Conservation (phyloP, 2,888 invertebrate species). For the Mesodorylaimus sp. region DNA sequence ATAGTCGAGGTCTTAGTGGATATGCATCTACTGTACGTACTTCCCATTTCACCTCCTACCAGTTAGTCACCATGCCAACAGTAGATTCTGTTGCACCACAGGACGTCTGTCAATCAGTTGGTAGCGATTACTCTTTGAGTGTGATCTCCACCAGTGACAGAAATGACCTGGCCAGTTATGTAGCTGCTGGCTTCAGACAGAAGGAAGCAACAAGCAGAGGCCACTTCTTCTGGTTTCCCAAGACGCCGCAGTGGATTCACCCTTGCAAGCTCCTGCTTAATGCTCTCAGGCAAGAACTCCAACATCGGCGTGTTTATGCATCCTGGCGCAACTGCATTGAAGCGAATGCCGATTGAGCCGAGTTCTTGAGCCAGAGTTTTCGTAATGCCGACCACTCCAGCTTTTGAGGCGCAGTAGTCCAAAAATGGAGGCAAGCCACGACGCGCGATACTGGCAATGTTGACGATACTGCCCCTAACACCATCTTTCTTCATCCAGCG, state of each 20-base stretch:
- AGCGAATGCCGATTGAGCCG: constrained; percentile 30
- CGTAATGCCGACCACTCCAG: constrained; percentile 34
- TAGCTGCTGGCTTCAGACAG: constrained; percentile 68
- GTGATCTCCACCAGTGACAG: too few species aligned
- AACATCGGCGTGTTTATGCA: constrained; percentile 8
- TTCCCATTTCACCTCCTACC: too few species aligned
- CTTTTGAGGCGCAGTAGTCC: constrained; percentile 35
- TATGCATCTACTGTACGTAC: too few species aligned
- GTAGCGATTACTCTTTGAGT: too few species aligned
- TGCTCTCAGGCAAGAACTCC: constrained; percentile 43
- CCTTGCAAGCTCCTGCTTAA: not conserved
- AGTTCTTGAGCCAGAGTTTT: constrained; percentile 33
- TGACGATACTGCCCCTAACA: constrained; percentile 29
- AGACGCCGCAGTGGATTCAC: constrained; percentile 18
- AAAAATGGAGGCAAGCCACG: constrained; percentile 33
- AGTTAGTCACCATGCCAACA: too few species aligned
- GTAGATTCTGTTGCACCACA: too few species aligned
- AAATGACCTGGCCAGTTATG: constrained; percentile 67
- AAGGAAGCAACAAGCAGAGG: constrained; percentile 64
- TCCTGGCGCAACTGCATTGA: constrained; percentile 33
- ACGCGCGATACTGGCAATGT: constrained; percentile 34
- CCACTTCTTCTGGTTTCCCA: constrained; percentile 47
- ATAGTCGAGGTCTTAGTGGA: too few species aligned
- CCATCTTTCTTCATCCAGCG: constrained; percentile 5
- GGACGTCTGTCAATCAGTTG: too few species aligned